A percentile compares a stretch with the other conserved stretches of the same genome.
These are phyloP conservation scores for Dolichopus griseipennis DNA, from an alignment of 2,888 invertebrate species.

Conservation along the genomic window DNA sequence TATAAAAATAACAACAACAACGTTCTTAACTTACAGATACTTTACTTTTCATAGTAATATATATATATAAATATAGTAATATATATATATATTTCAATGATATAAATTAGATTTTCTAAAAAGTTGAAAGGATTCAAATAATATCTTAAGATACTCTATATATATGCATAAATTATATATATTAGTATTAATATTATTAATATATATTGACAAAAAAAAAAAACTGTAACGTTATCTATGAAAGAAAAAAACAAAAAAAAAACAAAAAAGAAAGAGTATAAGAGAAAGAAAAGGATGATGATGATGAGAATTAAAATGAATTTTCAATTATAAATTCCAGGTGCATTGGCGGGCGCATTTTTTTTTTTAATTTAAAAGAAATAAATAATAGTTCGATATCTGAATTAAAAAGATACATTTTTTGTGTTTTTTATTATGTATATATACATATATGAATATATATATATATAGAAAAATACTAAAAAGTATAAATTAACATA, in stretches of 20 bases:
- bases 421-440: too few species aligned
- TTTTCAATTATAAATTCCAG: slow-evolving; percentile 6
- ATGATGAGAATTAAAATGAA: neutral
- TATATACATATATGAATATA: too few species aligned
- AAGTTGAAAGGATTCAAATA: neutral
- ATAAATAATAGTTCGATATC: neutral
- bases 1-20: slow-evolving; percentile 4
- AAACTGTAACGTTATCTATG: neutral
- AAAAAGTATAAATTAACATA: too few species aligned
- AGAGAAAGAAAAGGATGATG: neutral
- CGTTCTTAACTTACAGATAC: neutral
- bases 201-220: too few species aligned
- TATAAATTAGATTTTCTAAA: neutral
- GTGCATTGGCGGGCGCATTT: slow-evolving; percentile 1
- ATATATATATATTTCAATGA: neutral
- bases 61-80: too few species aligned
- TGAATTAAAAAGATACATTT: neutral
- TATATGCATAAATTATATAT: too few species aligned
- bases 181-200: too few species aligned
- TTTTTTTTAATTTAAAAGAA: neutral
- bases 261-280: too few species aligned
- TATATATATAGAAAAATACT: too few species aligned
- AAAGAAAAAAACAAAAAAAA: neutral
- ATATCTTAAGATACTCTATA: too few species aligned
- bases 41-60: neutral